Evolutionary conservation across 2,797 vertebrate species (phyloP).

Genomic region (Eurystomus glaucurus): DNA sequence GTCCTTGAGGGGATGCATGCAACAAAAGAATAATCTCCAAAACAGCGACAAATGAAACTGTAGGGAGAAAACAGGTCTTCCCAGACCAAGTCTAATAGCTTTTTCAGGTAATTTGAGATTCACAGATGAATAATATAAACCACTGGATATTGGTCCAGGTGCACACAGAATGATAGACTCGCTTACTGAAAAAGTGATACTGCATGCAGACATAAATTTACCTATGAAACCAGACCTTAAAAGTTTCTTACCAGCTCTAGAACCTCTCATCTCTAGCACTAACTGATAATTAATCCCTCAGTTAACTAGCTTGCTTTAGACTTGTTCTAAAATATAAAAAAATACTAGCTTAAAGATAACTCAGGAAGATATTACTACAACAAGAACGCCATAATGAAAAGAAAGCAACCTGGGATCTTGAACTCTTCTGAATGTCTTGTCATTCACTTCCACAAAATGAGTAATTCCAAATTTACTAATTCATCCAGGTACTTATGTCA

Average conservation of each 20-base stretch:
- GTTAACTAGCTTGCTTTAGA: background rate
- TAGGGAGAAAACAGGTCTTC: background rate
- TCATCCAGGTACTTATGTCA: background rate
- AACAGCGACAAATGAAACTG: background rate
- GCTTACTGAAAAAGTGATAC: background rate
- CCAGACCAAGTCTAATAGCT: background rate
- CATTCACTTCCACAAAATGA: background rate
- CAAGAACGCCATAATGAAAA: background rate
- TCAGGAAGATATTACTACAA: background rate
- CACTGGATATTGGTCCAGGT: background rate
- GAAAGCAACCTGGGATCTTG: background rate
- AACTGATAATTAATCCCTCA: background rate
- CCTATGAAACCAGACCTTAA: background rate
- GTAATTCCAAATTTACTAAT: background rate
- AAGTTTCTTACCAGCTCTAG: background rate
- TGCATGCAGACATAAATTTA: background rate
- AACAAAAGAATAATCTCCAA: background rate
- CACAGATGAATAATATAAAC: background rate
- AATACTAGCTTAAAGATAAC: background rate
- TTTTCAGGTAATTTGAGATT: background rate
- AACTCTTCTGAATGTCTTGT: background rate
- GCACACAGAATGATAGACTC: background rate
- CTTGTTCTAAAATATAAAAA: background rate
- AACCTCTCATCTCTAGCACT: background rate
- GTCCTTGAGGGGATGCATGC: background rate